Evolutionary conservation across 2,888 invertebrate genomes (phyloP).

Genomic region (Dasypogon diadema): DNA sequence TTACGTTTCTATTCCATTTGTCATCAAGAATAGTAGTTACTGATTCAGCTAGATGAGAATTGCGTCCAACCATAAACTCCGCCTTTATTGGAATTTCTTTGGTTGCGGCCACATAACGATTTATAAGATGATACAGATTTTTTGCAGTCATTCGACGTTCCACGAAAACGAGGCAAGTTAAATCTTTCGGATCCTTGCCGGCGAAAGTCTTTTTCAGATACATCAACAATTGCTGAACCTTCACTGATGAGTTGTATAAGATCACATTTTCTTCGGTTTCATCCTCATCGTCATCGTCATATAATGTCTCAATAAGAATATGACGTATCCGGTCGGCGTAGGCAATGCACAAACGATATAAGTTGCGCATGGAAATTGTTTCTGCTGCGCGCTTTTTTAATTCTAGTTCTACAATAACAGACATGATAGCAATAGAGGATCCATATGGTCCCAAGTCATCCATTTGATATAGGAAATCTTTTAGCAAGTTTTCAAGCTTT

Average conservation of each 20-base stretch:
- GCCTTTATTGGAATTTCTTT: constrained; percentile 73
- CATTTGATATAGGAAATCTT: constrained; percentile 70
- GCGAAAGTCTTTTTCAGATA: constrained; percentile 74
- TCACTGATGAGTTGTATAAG: constrained; percentile 74
- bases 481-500: constrained; percentile 69
- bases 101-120: constrained; percentile 69
- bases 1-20: constrained; percentile 62
- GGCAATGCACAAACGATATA: constrained; percentile 61
- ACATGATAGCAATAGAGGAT: constrained; percentile 72
- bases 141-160: constrained; percentile 78
- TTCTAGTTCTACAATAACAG: constrained; percentile 75
- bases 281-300: constrained; percentile 60
- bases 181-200: constrained; percentile 61
- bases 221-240: constrained; percentile 74
- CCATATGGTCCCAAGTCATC: constrained; percentile 72
- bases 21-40: constrained; percentile 62
- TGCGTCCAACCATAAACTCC: constrained; percentile 79
- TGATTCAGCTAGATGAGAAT: constrained; percentile 57
- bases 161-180: constrained; percentile 65
- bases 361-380: constrained; percentile 63
- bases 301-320: constrained; percentile 71
- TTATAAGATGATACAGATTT: constrained; percentile 77
- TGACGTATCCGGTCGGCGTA: constrained; percentile 69
- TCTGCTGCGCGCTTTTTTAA: constrained; percentile 72
- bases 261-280: constrained; percentile 65